These are phyloP conservation scores for Hydrophis major DNA, from an alignment of 2,797 vertebrate genomes.

Conservation along the genomic window DNA sequence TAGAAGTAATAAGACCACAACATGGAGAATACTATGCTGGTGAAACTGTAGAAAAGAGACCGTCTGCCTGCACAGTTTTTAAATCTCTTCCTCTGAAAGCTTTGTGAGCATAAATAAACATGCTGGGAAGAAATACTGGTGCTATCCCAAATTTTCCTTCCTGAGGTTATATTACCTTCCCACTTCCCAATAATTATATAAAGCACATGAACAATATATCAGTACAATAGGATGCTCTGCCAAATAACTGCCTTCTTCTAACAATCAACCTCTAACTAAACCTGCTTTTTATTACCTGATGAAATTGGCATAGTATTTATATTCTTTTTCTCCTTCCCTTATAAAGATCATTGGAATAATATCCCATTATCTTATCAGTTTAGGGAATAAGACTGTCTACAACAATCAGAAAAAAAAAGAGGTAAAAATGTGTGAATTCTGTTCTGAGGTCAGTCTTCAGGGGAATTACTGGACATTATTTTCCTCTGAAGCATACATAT, in stretches of 20 bases:
- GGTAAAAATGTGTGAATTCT: conserved; percentile 14
- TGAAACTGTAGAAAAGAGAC: conserved; percentile 50
- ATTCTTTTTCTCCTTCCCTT: conserved; percentile 32
- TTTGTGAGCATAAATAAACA: conserved; percentile 54
- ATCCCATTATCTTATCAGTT: conserved; percentile 27
- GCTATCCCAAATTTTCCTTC: conserved; percentile 49
- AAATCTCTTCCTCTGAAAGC: conserved; percentile 58
- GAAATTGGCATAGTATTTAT: conserved; percentile 40
- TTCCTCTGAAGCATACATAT: conserved; percentile 28
- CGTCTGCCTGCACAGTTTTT: conserved; percentile 40
- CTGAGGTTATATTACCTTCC: conserved; percentile 49
- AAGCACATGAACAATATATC: conserved; percentile 7
- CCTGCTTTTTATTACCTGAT: conserved; percentile 46
- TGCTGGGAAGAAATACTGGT: conserved; percentile 36
- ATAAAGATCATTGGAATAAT: conserved; percentile 30
- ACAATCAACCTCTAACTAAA: conserved; percentile 27
- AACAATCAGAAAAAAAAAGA: neutral
- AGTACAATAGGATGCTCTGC: conserved; percentile 6
- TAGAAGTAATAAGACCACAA: neutral
- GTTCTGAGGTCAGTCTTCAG: conserved; percentile 23
- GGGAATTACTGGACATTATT: conserved; percentile 3
- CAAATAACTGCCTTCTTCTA: conserved; percentile 26
- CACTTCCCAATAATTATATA: conserved; percentile 47
- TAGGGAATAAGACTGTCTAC: neutral
- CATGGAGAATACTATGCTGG: conserved; percentile 1